These are phyloP conservation scores for Campoletis raptor DNA, from an alignment of 2,888 invertebrate species.

Conservation along the genomic window DNA sequence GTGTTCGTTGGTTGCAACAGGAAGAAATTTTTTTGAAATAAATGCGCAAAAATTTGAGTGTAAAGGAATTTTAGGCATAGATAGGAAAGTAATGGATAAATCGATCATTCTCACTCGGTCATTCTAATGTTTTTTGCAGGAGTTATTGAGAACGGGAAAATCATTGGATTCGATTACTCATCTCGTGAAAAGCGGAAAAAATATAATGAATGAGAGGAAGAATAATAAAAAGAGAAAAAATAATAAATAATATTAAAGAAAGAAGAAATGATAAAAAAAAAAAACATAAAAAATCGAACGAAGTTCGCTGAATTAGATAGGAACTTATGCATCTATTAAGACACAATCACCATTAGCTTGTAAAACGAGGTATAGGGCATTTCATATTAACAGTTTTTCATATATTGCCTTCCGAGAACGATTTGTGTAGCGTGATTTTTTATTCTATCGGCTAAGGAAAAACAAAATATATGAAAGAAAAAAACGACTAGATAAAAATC, in stretches of 20 bases:
- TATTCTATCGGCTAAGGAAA: constrained; percentile 58
- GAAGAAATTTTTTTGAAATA: constrained; percentile 69
- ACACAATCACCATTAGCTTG: constrained; percentile 81
- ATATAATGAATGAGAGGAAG: background rate
- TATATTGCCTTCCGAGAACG: constrained; percentile 80
- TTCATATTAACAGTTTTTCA: constrained; percentile 78
- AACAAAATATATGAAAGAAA: constrained; percentile 12
- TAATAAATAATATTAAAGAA: constrained; percentile 3
- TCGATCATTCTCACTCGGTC: constrained; percentile 34
- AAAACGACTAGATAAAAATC: constrained; percentile 16
- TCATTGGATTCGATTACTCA: constrained; percentile 57
- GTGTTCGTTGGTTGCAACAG: constrained; percentile 76
- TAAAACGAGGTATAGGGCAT: constrained; percentile 81
- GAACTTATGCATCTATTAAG: constrained; percentile 76
- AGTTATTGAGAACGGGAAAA: constrained; percentile 72
- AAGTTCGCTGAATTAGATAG: constrained; percentile 79
- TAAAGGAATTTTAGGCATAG: constrained; percentile 65
- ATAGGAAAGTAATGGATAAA: constrained; percentile 60
- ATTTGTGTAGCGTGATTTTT: constrained; percentile 78
- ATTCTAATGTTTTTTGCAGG: constrained; percentile 67
- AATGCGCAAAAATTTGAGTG: constrained; percentile 63
- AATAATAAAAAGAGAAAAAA: background rate
- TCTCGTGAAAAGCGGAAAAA: background rate
- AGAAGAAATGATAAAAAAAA: background rate
- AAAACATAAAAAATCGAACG: constrained; percentile 68